Base-by-base conservation (phyloP, 2,113 vertebrate genomes). In the Tachysurus fulvidraco region DNA sequence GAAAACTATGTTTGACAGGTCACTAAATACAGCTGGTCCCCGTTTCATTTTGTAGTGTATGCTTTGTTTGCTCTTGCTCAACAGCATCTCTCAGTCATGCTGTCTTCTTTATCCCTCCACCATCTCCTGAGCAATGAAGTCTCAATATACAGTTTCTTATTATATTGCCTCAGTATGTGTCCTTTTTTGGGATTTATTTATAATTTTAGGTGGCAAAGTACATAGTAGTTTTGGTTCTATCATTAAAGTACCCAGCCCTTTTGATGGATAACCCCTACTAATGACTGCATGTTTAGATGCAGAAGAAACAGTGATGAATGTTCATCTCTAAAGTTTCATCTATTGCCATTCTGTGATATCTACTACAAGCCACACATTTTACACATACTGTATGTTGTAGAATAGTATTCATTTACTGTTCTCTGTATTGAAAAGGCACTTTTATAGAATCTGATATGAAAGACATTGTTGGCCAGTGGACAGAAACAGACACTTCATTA, bases 11-110 rank as follows among this genome's bases (percentile, higher is more conserved):
- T 92, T 91, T 89, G 89, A 91, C 89, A 91, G 25, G 85, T 81
- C 50, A 41, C 87, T 91, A 90, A 92, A 93, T 92, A 89, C 89
- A 92, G 83, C 87, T 90, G 87, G 85, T 59, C 83, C 80, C 71
- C 62, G 65, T 83, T 79, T 80, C 55, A 82, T 67, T 83, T 79
- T 84, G 28, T 64, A 60, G n/a, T 46, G n/a, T 25, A 76, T 73
- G 55, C 78, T 57, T 78, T 71, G 52, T 69, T 86, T 57, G 55
- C 9, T 76, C 69, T 62, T 64, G 65, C 87, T 59, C 69, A 85
- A 89, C 79, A 57, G 76, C 54, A 81, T 81, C 85, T 89, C 19
- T 65, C 81, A 76, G n/a, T 50, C 60, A 60, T 46, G 36, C 84
- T 80, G 76, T 86, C 50, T 28, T 80, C 62, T 86, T 55, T 65